These are phyloP conservation scores for Solenopsis fugax DNA, from an alignment of 1,140 invertebrate species.

Conservation along the genomic window DNA sequence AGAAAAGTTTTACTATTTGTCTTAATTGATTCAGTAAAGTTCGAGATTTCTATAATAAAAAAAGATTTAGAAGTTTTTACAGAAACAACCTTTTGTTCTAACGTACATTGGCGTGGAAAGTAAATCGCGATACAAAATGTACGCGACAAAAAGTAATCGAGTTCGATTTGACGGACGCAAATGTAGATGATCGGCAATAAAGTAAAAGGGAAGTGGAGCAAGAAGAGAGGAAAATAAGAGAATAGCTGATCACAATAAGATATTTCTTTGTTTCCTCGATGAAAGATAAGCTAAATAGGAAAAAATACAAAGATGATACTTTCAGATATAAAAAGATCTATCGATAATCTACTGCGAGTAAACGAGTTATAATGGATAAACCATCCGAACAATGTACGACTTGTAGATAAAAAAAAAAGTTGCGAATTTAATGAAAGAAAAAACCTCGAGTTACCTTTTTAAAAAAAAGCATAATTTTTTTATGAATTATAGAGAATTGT, in stretches of 20 bases:
- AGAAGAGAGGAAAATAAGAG: not conserved
- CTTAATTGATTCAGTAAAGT: not conserved
- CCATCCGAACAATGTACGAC: not conserved
- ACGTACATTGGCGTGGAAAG: not conserved
- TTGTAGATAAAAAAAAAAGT: not conserved
- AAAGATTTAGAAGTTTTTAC: not conserved
- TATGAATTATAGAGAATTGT: not conserved
- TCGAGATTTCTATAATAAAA: not conserved
- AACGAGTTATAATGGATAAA: not conserved
- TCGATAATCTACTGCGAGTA: not conserved
- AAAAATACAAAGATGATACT: not conserved
- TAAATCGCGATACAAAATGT: not conserved
- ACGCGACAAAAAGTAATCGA: too few species aligned
- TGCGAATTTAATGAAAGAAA: not conserved
- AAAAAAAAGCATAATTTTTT: not conserved
- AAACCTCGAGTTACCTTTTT: not conserved
- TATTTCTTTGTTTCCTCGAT: constrained; percentile 14
- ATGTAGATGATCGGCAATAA: constrained; percentile 8
- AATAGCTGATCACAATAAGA: not conserved
- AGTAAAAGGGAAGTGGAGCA: not conserved
- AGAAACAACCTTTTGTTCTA: not conserved
- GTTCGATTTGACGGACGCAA: not conserved
- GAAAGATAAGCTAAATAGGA: not conserved
- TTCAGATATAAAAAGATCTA: not conserved
- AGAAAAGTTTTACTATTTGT: too few species aligned